Conservation (phyloP, 1,140 invertebrate species). For the Venustaconcha ellipsiformis region DNA sequence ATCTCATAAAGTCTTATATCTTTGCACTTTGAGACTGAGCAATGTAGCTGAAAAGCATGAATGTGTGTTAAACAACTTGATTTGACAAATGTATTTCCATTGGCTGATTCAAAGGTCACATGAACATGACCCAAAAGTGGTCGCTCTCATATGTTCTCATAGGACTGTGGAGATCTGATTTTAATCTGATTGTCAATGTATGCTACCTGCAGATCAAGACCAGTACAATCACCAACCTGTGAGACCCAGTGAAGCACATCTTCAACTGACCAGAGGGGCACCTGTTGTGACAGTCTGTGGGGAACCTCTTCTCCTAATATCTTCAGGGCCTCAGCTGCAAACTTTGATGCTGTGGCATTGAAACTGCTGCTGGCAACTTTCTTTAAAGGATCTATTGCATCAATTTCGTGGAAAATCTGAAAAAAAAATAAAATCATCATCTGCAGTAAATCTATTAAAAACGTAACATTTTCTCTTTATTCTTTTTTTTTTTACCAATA, state of each 20-base stretch:
- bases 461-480: background rate
- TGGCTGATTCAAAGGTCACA: no score
- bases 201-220: background rate
- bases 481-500: no score
- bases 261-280: slow-evolving; percentile 95
- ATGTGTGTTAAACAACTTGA: no score
- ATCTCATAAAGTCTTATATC: no score
- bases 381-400: slow-evolving; percentile 94
- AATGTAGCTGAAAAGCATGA: no score
- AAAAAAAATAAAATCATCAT: slow-evolving; percentile 15
- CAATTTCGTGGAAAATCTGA: slow-evolving; percentile 91
- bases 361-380: slow-evolving; percentile 94
- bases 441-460: background rate
- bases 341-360: slow-evolving; percentile 97
- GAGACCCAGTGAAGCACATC: slow-evolving; percentile 99
- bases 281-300: slow-evolving; percentile 97
- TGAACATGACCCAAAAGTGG: no score
- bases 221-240: slow-evolving; percentile 72
- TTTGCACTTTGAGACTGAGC: no score
- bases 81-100: no score
- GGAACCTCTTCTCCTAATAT: slow-evolving; percentile 97
- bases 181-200: no score
- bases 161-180: no score
- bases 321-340: slow-evolving; percentile 93
- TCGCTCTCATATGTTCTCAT: no score